Evolutionary conservation across 2,113 vertebrate genomes (phyloP).

Genomic region (Sorex araneus): DNA sequence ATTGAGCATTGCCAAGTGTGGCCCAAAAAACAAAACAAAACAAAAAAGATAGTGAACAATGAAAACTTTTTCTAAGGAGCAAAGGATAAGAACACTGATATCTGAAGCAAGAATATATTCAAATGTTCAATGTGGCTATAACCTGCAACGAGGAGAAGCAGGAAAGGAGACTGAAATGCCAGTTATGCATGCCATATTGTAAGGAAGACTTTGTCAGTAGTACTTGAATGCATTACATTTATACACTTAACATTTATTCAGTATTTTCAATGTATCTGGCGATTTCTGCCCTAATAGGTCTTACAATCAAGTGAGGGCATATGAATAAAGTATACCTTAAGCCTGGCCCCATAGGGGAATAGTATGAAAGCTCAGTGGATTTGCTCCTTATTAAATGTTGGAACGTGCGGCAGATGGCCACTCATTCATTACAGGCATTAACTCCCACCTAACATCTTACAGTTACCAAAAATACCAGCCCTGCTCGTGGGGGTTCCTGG

Average conservation of each 20-base stretch:
- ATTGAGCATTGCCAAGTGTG: too few species aligned
- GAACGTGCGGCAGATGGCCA: neutral
- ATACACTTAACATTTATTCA: constrained; percentile 35
- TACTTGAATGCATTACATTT: neutral
- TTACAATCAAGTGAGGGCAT: neutral
- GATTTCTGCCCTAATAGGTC: neutral
- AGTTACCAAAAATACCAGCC: constrained; percentile 65
- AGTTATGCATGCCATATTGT: neutral
- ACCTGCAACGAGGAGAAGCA: neutral
- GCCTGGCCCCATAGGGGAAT: neutral
- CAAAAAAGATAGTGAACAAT: neutral
- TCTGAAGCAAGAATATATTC: too few species aligned
- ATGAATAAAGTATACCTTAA: neutral
- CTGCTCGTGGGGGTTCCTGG: constrained; percentile 59
- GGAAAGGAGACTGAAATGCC: neutral
- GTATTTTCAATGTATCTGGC: neutral
- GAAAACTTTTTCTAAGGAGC: too few species aligned
- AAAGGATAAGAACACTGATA: too few species aligned
- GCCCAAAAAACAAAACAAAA: neutral
- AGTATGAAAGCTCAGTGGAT: neutral
- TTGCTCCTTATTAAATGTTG: neutral
- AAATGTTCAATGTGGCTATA: neutral
- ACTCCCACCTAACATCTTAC: constrained; percentile 36
- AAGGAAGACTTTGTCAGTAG: neutral
- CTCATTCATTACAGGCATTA: neutral